These are phyloP conservation scores for Acrocephalus arundinaceus DNA, from an alignment of 2,113 vertebrate species.

Conservation along the genomic window DNA sequence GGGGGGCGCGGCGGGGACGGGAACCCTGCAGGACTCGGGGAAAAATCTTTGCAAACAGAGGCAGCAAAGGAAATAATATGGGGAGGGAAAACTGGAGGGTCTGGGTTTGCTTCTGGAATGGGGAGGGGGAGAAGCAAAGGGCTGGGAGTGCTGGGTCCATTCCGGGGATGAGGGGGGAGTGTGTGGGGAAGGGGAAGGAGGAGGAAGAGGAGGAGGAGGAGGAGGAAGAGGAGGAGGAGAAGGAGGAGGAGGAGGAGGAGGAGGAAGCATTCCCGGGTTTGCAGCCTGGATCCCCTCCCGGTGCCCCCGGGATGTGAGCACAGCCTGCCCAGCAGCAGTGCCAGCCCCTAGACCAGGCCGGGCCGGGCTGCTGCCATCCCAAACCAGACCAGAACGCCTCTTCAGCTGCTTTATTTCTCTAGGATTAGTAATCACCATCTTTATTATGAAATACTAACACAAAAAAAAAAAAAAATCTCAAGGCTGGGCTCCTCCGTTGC, in stretches of 20 bases:
- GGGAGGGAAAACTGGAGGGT: not conserved
- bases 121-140: not conserved
- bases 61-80: not conserved
- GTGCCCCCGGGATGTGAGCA: not conserved
- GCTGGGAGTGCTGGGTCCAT: not conserved
- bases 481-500: not conserved
- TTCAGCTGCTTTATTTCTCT: not conserved
- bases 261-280: not conserved
- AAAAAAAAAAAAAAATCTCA: not conserved
- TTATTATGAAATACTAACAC: not conserved
- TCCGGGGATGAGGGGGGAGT: not conserved
- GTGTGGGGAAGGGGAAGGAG: not conserved
- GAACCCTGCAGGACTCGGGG: accelerated
- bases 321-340: not conserved
- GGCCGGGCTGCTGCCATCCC: not conserved
- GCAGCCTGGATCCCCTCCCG: not conserved
- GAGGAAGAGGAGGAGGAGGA: not conserved
- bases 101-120: not conserved
- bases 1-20: not conserved
- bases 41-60: not conserved
- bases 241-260: not conserved
- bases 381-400: not conserved
- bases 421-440: not conserved
- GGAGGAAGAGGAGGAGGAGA: not conserved
- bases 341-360: not conserved